phyloP scores from a whole-genome alignment of 2,113 vertebrate genomes.

The Stomatorhinus ivindoensis region DNA sequence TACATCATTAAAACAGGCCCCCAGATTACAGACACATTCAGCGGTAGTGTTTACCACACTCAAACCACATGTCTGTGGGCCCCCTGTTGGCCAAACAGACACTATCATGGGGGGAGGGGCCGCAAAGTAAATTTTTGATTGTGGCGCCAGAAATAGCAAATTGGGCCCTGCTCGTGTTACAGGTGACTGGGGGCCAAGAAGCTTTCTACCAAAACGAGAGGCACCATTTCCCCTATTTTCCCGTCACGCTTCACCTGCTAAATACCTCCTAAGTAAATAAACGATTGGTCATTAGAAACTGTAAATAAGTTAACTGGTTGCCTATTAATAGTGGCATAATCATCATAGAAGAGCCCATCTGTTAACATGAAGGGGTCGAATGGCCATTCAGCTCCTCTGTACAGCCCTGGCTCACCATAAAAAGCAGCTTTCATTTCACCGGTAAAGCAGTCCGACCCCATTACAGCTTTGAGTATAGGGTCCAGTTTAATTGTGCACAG shows the following conservation, averaged over 20 bases:
- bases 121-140: neutral
- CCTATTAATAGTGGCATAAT: neutral
- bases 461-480: neutral
- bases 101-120: neutral
- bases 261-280: neutral
- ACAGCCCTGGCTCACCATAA: neutral
- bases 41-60: neutral
- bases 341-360: neutral
- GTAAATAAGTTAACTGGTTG: neutral
- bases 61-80: neutral
- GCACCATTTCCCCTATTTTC: neutral
- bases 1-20: neutral
- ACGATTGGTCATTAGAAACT: neutral
- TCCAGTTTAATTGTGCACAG: neutral
- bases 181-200: neutral
- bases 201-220: neutral
- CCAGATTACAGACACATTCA: neutral
- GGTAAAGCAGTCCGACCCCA: neutral
- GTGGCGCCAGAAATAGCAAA: neutral
- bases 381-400: neutral
- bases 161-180: neutral
- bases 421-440: neutral
- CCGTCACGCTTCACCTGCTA: neutral
- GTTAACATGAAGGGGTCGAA: neutral
- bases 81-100: neutral